Evolutionary conservation across 2,113 vertebrate species (phyloP).

Genomic region (Zapus hudsonius): DNA sequence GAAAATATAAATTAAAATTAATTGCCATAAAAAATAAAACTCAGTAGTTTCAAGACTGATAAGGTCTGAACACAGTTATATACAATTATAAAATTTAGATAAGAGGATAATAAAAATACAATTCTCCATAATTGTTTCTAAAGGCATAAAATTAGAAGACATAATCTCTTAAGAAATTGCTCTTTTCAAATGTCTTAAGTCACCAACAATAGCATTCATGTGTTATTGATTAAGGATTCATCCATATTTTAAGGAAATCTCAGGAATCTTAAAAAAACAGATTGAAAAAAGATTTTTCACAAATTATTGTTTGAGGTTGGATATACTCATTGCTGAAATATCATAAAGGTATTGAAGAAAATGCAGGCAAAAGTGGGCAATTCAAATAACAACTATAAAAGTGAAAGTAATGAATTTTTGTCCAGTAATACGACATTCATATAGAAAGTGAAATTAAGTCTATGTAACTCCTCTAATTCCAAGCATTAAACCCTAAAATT

Average conservation of each 20-base stretch:
- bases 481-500: not conserved
- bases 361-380: not conserved
- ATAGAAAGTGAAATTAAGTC: not conserved
- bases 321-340: not conserved
- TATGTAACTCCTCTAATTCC: not conserved
- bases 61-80: not conserved
- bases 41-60: not conserved
- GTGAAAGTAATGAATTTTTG: not conserved
- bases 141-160: not conserved
- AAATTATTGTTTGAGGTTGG: not conserved
- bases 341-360: not conserved
- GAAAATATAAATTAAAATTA: not conserved
- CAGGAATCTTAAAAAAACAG: not conserved
- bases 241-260: not conserved
- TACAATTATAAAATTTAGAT: conserved; percentile 1
- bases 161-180: conserved; percentile 4
- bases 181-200: not conserved
- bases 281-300: not conserved
- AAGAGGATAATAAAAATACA: not conserved
- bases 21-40: not conserved
- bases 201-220: not conserved
- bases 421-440: not conserved
- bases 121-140: not conserved
- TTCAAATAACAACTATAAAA: not conserved
- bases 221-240: not conserved